Base-by-base conservation (phyloP, 2,888 invertebrate species). In the Phortica okadai region DNA sequence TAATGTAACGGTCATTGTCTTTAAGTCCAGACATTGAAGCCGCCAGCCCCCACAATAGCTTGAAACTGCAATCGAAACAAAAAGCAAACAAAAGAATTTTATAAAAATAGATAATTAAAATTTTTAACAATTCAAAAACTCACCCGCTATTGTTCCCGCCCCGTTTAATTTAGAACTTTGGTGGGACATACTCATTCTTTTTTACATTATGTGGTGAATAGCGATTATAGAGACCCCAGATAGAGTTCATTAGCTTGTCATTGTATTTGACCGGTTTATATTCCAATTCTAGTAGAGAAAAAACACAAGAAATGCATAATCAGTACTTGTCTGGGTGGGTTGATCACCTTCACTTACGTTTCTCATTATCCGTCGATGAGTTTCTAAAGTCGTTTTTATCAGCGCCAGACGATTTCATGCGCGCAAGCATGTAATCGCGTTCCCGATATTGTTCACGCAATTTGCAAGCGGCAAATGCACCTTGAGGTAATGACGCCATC, bases 221-320 rank as follows among this genome's bases (percentile, higher is more conserved):
- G 70, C 96, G 94, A 91, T 97, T 97, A 93, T 97, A 97, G 81
- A 95, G 92, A n/a, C 97, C 96, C 97, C 97, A 97, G 90, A 97
- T 96, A 91, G 96, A 96, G 90, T 96, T 96, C 97, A 97, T 97
- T 89, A 96, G 91, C 91, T 96, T 97, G 90, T 95, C 95, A 91
- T 95, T 97, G 92, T 97, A 97, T 89, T 96, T 95, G 78, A 95
- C 91, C 21, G 95, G 96, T 6, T 94, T 93, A 73, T 94, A 92
- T 88, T 95, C 95, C 87, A 92, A 92, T 79, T 93, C 94, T 95
- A 91, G 54, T 92, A 92, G 79, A 5, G 21, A 7, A 73, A 72
- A 77, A 14, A 54, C 73, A 73, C 11, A 72, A 16, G 7, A 69
- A 59, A 42, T 54, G 74, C 45, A 33, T n/a, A 41, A 64, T 64